Evolutionary conservation across 2,797 vertebrate genomes (phyloP), one percentile per base, ranked within the genome.

Genomic region (Enteromius unitaeniatus): DNA sequence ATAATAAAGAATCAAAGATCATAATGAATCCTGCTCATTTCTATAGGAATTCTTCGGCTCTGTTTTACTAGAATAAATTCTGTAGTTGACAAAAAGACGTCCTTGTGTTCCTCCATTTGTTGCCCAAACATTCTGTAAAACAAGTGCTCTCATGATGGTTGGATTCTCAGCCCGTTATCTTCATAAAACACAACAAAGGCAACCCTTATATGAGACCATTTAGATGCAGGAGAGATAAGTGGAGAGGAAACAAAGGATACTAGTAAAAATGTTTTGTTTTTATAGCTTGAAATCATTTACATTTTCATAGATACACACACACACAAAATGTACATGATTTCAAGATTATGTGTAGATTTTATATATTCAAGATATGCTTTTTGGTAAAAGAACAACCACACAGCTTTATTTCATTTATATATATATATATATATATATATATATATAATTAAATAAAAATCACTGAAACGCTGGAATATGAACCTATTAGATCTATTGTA

Each of bases 111-210:
- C 31, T 82, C 82, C 55, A 73, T 81, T 60, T 74, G 51, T n/a
- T 70, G 60, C 15, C 67, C 37, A 80, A 83, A 73, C 55, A 55
- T 81, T 85, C 68, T 51, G 26, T 65, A 34, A 79, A 45, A 37
- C 17, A 51, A 78, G n/a, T 47, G 14, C 82, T 70, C 62, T 79
- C 40, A 55, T 37, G 78, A 49, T 72, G 73, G 62, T 79, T 80
- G 26, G 47, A 78, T 87, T 82, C 74, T 75, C 8, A 42, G 47
- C 40, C 69, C 55, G 77, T 88, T 67, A 88, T 76, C 47, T 51
- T 79, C 78, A 86, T 53, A 79, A 70, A 83, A 68, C 64, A 73
- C 23, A 47, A 67, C 47, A 34, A 34, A 45, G 28, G 47, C 8
- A 75, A 65, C 26, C 23, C n/a, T n/a, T 64, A 76, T 82, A 13